Base-by-base conservation (phyloP, 2,888 invertebrate genomes). In the Drosophila anomelani region DNA sequence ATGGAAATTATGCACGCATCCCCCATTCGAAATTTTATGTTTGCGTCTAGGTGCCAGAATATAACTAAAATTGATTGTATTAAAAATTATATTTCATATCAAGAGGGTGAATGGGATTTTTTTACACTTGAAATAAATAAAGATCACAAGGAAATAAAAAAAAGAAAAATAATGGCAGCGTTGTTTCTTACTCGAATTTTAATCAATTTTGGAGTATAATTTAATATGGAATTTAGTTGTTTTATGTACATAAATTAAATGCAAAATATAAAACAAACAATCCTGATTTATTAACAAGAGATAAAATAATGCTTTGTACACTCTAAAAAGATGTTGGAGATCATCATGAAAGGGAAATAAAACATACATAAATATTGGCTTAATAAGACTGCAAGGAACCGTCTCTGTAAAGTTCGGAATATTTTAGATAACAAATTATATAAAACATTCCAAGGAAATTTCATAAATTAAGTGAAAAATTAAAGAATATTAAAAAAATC, bases 1-100 rank as follows among this genome's bases (percentile, higher is more conserved):
- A 43, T 67, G 39, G 9, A 36, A 47, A 47, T 32, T 39, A 61
- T 36, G 34, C 34, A 61, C 32, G 36, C 17, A 36, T 54, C 17
- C 10, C 17, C 29, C 23, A 39, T 59, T 59, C 9, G 29, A 59
- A 59, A 51, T 20, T 51, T 34, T 51, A 20, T 51, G 51, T 34
- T 51, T 34, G 9, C 17, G 10, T 9, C 51, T 15, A 34, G 20
- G 51, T 34, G 34, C 51, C 20, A 9, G 20, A 20, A 15, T 34
- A 7, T 34, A 20, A 20, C 51, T 34, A 34, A 34, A 51, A 20
- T 15, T 51, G 3, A 51, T 51, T 51, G 51, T 20, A 34, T 51
- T 51, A 51, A 51, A 51, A 34, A 20, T 34, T 51, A 51, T 34
- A 20, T 34, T 51, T 51, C 9, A 34, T 34, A 51, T 20, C 9